Conservation (phyloP, 2,888 invertebrate species). For the Tupiocoris notatus region DNA sequence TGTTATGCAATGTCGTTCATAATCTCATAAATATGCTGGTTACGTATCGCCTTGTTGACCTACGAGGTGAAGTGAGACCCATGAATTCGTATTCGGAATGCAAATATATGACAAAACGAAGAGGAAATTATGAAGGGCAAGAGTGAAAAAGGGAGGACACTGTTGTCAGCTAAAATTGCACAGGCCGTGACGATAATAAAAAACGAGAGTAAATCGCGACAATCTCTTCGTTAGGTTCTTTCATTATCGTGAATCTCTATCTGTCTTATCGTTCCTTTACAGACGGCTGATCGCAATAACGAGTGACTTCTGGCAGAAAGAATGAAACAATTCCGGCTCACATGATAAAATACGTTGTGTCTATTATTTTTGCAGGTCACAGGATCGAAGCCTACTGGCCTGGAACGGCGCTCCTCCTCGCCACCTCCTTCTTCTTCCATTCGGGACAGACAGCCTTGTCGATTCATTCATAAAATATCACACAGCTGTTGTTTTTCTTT, state of each 20-base stretch:
- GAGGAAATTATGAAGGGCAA: too few species aligned
- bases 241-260: background rate
- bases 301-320: background rate
- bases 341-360: background rate
- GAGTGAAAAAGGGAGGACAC: too few species aligned
- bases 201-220: too few species aligned
- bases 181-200: too few species aligned
- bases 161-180: too few species aligned
- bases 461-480: slow-evolving; percentile 25
- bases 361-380: slow-evolving; percentile 27
- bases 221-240: background rate
- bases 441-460: slow-evolving; percentile 27
- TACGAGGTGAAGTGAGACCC: too few species aligned
- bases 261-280: background rate
- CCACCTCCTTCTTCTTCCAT: slow-evolving; percentile 30
- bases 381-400: slow-evolving; percentile 38
- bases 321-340: background rate
- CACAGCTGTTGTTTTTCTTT: background rate
- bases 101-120: too few species aligned
- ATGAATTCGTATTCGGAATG: too few species aligned
- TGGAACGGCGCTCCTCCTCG: slow-evolving; percentile 15
- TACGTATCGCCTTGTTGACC: too few species aligned
- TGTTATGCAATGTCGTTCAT: too few species aligned
- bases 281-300: background rate
- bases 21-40: too few species aligned